These are phyloP conservation scores for Drosophila trapezifrons DNA, from an alignment of 1,140 invertebrate species.

Conservation along the genomic window DNA sequence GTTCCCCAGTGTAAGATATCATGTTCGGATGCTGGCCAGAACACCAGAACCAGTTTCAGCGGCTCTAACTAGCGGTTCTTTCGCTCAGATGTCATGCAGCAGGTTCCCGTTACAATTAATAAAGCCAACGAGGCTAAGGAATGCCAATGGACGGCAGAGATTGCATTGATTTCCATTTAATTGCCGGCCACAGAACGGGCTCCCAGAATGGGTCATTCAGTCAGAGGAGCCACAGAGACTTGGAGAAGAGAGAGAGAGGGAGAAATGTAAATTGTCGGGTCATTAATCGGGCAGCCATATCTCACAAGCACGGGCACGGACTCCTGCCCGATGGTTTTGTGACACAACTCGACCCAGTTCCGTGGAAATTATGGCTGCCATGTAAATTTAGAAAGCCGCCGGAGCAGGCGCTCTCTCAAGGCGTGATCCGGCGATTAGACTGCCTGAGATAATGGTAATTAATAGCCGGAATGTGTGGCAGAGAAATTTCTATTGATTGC, in stretches of 20 bases:
- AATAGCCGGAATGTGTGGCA: slow-evolving; percentile 42
- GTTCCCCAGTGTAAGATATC: not conserved
- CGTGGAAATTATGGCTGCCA: slow-evolving; percentile 60
- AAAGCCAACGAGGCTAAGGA: slow-evolving; percentile 55
- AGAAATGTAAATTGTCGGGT: slow-evolving; percentile 56
- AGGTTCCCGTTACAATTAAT: slow-evolving; percentile 76
- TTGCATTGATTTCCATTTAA: slow-evolving; percentile 77
- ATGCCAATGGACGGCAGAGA: slow-evolving; percentile 58
- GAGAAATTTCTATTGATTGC: slow-evolving; percentile 48
- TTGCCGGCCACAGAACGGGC: slow-evolving; percentile 62
- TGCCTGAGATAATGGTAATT: slow-evolving; percentile 45
- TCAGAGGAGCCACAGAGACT: not conserved
- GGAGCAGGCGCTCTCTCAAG: slow-evolving; percentile 14
- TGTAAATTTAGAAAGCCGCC: slow-evolving; percentile 80
- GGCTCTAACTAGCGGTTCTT: slow-evolving; percentile 60
- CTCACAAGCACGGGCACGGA: slow-evolving; percentile 4
- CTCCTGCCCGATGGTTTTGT: slow-evolving; percentile 42
- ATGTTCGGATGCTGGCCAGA: slow-evolving; percentile 4
- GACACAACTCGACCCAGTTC: slow-evolving; percentile 60
- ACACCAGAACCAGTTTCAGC: slow-evolving; percentile 58
- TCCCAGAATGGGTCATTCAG: slow-evolving; percentile 62
- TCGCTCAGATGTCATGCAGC: slow-evolving; percentile 71
- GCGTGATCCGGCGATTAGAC: slow-evolving; percentile 45
- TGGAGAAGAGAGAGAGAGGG: not conserved
- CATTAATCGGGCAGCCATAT: slow-evolving; percentile 32